phyloP scores from a whole-genome alignment of 2,888 invertebrate species.

The Cosmorhoe ocellata region DNA sequence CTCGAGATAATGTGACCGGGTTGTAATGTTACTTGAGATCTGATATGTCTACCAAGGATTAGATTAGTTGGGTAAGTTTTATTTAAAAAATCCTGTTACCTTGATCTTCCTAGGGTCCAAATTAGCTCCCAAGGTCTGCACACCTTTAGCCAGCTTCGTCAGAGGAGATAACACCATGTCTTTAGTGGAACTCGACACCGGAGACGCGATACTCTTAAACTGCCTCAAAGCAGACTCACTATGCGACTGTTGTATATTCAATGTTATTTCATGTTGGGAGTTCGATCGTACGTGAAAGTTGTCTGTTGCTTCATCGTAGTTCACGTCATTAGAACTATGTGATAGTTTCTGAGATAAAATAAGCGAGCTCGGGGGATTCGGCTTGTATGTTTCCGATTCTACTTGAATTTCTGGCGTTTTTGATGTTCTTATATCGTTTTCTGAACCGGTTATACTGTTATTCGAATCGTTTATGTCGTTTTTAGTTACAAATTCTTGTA shows the following conservation, averaged over 20 bases:
- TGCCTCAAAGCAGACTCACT: conserved; percentile 90
- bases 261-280: conserved; percentile 85
- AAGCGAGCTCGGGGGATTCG: conserved; percentile 79
- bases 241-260: conserved; percentile 89
- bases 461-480: no score
- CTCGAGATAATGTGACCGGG: no score
- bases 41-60: no score
- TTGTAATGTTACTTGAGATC: no score
- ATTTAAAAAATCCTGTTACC: no score
- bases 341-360: conserved; percentile 84
- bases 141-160: conserved; percentile 92
- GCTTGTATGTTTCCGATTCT: conserved; percentile 59
- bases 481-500: conserved; percentile 21
- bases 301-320: conserved; percentile 59
- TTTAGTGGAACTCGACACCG: conserved; percentile 83
- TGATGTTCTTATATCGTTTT: background rate
- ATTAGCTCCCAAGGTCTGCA: conserved; percentile 92
- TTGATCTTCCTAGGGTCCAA: conserved; percentile 91
- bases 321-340: conserved; percentile 87
- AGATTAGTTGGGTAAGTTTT: no score
- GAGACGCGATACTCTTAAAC: conserved; percentile 86
- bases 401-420: conserved; percentile 85
- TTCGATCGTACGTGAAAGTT: conserved; percentile 76
- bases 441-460: no score
- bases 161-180: conserved; percentile 88